A percentile compares a stretch with the other conserved stretches of the same genome.
Conservation (phyloP, 2,113 vertebrate species). For the Phasianus colchicus region DNA sequence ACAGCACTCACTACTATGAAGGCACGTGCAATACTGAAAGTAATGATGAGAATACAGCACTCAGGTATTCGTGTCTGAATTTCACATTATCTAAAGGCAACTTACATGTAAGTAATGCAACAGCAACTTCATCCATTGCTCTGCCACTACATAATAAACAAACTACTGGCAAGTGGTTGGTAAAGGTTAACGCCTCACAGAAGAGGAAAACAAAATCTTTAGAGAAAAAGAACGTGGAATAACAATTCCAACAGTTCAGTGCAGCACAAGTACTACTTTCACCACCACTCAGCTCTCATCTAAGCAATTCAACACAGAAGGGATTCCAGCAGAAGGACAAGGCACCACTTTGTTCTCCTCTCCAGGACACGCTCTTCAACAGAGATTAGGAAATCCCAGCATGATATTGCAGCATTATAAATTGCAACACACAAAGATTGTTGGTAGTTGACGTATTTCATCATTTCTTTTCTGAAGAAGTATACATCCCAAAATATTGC, state of each 20-base stretch:
- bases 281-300: background rate
- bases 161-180: background rate
- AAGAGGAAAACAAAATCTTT: background rate
- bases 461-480: background rate
- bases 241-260: background rate
- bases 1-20: background rate
- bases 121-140: background rate
- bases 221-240: background rate
- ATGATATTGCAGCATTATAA: background rate
- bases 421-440: background rate
- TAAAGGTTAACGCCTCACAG: background rate
- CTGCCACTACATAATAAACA: background rate
- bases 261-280: background rate
- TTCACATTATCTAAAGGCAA: background rate
- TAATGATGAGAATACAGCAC: background rate
- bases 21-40: accelerated
- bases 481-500: background rate
- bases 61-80: background rate
- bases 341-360: background rate
- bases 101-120: background rate
- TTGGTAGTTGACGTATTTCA: background rate
- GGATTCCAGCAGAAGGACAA: background rate
- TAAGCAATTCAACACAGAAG: background rate
- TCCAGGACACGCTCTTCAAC: background rate
- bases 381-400: background rate